These are phyloP conservation scores for Pollenia amentaria DNA, from an alignment of 2,888 invertebrate species.

Conservation along the genomic window DNA sequence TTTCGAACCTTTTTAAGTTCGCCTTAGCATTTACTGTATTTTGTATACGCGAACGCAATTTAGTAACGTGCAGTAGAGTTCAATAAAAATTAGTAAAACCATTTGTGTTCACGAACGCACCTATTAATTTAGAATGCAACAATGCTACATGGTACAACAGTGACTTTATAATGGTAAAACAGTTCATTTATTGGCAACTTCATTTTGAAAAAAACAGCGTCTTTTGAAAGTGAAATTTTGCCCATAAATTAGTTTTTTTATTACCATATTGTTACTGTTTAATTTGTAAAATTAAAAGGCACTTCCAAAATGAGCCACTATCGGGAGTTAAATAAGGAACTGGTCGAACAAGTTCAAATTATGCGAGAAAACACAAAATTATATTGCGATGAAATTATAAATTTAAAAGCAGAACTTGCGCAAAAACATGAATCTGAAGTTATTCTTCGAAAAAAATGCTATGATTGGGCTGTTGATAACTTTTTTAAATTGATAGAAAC, in stretches of 20 bases:
- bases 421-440: constrained; percentile 55
- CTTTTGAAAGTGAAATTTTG: not conserved
- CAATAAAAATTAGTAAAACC: too few relatives aligned
- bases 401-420: constrained; percentile 59
- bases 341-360: constrained; percentile 62
- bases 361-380: constrained; percentile 48
- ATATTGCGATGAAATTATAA: constrained; percentile 62
- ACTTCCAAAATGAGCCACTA: constrained; percentile 75
- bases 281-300: not conserved
- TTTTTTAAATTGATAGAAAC: constrained; percentile 34
- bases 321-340: constrained; percentile 75
- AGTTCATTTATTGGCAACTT: not conserved
- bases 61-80: too few relatives aligned
- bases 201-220: constrained; percentile 25
- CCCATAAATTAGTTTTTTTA: too few relatives aligned
- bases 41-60: too few relatives aligned
- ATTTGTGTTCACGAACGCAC: too few relatives aligned
- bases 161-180: not conserved
- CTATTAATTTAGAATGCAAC: too few relatives aligned
- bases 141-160: not conserved
- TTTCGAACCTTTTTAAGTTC: too few relatives aligned
- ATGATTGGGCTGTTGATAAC: constrained; percentile 36
- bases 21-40: too few relatives aligned
- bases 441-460: constrained; percentile 26
- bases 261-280: too few relatives aligned